Conservation (phyloP, 2,113 vertebrate genomes). For the Ptilorrhoa leucosticta region DNA sequence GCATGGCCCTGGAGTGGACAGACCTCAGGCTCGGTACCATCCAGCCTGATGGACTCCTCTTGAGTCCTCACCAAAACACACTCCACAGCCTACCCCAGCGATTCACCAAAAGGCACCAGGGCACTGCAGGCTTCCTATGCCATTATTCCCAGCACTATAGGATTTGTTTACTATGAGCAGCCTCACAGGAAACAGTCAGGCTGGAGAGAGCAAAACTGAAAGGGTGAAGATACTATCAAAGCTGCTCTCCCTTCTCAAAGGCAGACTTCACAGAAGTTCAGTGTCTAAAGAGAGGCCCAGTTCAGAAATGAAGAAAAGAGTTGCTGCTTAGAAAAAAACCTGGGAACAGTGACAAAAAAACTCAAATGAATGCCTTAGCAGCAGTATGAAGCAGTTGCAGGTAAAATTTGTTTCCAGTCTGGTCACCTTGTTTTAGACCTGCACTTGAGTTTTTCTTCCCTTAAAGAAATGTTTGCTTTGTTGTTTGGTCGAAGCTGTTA, state of each 20-base stretch:
- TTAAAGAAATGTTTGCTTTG: background rate
- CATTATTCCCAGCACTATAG: accelerated
- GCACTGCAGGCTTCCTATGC: background rate
- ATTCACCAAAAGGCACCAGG: background rate
- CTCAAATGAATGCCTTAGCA: background rate
- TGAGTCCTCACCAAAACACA: accelerated
- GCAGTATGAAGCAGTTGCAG: background rate
- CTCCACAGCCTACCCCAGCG: background rate
- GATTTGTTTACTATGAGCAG: background rate
- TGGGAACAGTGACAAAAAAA: background rate
- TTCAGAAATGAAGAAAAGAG: background rate
- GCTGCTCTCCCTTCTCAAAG: background rate
- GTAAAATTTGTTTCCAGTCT: background rate
- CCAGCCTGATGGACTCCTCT: background rate
- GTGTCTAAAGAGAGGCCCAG: background rate
- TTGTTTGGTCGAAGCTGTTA: background rate
- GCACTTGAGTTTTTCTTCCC: background rate
- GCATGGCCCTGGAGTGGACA: background rate
- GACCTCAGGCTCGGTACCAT: accelerated
- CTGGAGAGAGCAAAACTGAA: background rate
- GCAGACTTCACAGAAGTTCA: background rate
- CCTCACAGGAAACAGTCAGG: background rate
- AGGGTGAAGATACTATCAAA: background rate
- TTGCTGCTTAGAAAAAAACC: background rate
- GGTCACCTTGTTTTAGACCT: background rate